Evolutionary conservation across 2,113 vertebrate species (phyloP).

Genomic region (Corythoichthys haematopterus): DNA sequence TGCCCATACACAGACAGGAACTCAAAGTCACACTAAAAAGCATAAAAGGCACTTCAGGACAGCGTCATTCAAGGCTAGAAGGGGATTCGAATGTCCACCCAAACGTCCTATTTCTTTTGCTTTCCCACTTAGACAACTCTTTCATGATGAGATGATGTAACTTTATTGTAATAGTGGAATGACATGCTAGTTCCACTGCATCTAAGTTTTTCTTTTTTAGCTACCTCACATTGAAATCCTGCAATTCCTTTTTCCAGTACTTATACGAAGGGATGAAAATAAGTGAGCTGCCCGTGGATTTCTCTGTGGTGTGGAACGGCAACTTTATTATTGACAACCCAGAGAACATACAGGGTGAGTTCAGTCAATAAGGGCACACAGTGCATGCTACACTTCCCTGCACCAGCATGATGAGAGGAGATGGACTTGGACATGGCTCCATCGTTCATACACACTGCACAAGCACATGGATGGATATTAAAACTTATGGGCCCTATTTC

Average conservation of each 20-base stretch:
- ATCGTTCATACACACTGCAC: too few species aligned
- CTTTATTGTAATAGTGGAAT: slow-evolving; percentile 40
- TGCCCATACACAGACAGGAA: slow-evolving; percentile 2
- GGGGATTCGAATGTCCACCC: slow-evolving; percentile 24
- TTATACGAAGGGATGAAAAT: slow-evolving; percentile 93
- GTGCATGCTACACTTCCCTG: not conserved
- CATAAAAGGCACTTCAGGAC: slow-evolving; percentile 34
- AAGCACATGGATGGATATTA: not conserved
- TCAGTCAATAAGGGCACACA: not conserved
- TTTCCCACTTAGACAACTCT: slow-evolving; percentile 29
- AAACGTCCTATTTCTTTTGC: slow-evolving; percentile 25
- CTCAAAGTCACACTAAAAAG: slow-evolving; percentile 22
- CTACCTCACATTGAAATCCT: slow-evolving; percentile 30
- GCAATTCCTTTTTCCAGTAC: slow-evolving; percentile 73
- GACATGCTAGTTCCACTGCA: not conserved
- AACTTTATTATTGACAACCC: slow-evolving; percentile 99
- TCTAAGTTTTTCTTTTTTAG: slow-evolving; percentile 10
- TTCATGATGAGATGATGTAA: slow-evolving; percentile 57
- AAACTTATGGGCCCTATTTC: too few species aligned
- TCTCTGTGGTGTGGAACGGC: slow-evolving; percentile 97
- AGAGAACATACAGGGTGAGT: slow-evolving; percentile 87
- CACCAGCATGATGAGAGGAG: not conserved
- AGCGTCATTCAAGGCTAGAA: slow-evolving; percentile 26
- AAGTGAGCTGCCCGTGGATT: slow-evolving; percentile 91
- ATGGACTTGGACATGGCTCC: not conserved